These are phyloP conservation scores for Lepus timidus DNA, from an alignment of 2,113 vertebrate species.

Conservation along the genomic window DNA sequence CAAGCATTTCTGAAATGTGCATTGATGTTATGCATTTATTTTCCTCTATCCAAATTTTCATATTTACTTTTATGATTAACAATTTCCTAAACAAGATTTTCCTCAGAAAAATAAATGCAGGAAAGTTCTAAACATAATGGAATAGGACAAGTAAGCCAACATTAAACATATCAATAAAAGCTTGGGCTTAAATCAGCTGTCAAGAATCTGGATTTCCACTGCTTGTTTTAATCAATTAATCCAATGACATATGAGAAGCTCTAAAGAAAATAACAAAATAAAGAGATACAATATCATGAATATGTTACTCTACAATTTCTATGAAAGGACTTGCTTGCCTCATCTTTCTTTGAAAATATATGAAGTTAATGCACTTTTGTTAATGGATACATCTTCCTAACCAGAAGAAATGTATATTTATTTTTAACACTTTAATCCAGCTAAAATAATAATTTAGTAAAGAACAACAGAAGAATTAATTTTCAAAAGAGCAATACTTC, in stretches of 20 bases:
- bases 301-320: neutral
- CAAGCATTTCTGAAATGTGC: neutral
- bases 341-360: slow-evolving; percentile 21
- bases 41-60: neutral
- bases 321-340: neutral
- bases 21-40: slow-evolving; percentile 17
- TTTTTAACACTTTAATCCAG: neutral
- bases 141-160: slow-evolving; percentile 13
- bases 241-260: neutral
- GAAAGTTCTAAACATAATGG: neutral
- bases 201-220: neutral
- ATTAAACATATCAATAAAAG: neutral
- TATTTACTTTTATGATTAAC: slow-evolving; percentile 8
- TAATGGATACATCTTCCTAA: neutral
- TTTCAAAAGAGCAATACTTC: slow-evolving; percentile 18
- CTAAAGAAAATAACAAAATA: slow-evolving; percentile 20
- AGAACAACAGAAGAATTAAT: neutral
- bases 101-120: neutral
- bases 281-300: neutral
- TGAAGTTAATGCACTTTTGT: neutral
- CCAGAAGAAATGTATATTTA: neutral
- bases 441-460: neutral
- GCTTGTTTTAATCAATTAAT: slow-evolving; percentile 27
- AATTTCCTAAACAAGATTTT: slow-evolving; percentile 33
- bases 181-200: neutral